Evolutionary conservation across 2,888 invertebrate genomes (phyloP), one percentile per base, ranked within the genome.

Genomic region (Zeuzera pyrina): DNA sequence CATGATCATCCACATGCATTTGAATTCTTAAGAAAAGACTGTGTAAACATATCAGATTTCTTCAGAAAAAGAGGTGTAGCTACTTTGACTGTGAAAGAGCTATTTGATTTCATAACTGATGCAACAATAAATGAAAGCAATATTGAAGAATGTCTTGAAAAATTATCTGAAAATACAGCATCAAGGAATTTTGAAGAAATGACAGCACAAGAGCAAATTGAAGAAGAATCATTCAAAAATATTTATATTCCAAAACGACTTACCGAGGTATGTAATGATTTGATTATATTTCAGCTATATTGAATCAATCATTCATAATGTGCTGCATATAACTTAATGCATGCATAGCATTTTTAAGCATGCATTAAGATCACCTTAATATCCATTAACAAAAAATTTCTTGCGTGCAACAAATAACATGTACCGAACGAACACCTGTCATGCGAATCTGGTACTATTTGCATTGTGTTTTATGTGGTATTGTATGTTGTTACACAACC

Each of bases 81-180:
- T n/a, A 95, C 96, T 1, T 89, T 99, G 86, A 91, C 92, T 0
- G 88, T 96, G 0, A 94, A 94, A 52, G 93, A 95, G 49, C 73
- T 99, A 33, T 99, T 99, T 83, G 94, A 98, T 68, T 98, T 98
- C 55, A 92, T 99, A 31, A 98, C 97, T 0, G 97, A 98, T 81
- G 88, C 93, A 10, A 90, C 89, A 1, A 91, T 98, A 29, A 93
- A 87, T 35, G 90, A 90, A 31, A 79, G 79, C 2, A 94, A 96
- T 70, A 89, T 95, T 72, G 95, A 95, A 45, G 86, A 90, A 31
- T 92, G 90, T 60, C 70, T 97, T 24, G 91, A 92, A 43, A 86
- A 85, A 47, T 79, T 94, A 28, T 89, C 93, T 0, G 89, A 91
- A 34, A 85, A 86, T 37, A 89, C 89, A 11, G 85, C 88, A 2